Evolutionary conservation across 2,797 vertebrate genomes (phyloP).

Genomic region (Myotis myotis): DNA sequence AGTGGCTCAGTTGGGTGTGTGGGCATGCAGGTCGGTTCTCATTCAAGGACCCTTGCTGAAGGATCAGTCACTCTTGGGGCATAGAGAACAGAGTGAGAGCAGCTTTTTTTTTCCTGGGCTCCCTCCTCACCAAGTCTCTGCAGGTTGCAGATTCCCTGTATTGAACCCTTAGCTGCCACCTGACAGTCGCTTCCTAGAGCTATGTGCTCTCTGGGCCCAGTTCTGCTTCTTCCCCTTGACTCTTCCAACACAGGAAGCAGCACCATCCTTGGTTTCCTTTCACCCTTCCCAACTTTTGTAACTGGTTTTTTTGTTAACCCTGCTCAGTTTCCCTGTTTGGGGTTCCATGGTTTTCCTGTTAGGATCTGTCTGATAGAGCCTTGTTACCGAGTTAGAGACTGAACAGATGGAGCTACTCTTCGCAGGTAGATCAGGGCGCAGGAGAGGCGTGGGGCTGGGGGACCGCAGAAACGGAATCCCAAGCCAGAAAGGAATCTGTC

Average conservation of each 20-base stretch:
- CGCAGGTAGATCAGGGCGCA: not conserved
- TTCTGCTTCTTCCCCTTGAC: not conserved
- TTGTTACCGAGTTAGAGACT: not conserved
- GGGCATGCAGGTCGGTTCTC: not conserved
- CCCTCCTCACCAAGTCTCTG: not conserved
- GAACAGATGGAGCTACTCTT: not conserved
- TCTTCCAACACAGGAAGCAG: not conserved
- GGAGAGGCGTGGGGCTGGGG: not conserved
- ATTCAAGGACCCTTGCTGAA: not conserved
- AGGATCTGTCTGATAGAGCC: not conserved
- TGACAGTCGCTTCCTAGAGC: not conserved
- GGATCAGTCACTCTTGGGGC: not conserved
- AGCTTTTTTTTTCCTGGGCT: not conserved
- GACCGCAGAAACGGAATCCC: not conserved
- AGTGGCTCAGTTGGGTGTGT: not conserved
- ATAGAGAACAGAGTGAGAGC: not conserved
- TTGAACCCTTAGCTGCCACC: not conserved
- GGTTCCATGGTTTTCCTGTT: not conserved
- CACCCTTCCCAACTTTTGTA: not conserved
- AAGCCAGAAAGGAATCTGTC: not conserved
- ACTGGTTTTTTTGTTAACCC: not conserved
- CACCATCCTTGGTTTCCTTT: not conserved
- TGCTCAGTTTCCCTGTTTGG: not conserved
- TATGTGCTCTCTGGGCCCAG: not conserved
- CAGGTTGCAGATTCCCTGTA: not conserved